Conservation (phyloP, 2,113 vertebrate genomes). For the Bufo gargarizans region DNA sequence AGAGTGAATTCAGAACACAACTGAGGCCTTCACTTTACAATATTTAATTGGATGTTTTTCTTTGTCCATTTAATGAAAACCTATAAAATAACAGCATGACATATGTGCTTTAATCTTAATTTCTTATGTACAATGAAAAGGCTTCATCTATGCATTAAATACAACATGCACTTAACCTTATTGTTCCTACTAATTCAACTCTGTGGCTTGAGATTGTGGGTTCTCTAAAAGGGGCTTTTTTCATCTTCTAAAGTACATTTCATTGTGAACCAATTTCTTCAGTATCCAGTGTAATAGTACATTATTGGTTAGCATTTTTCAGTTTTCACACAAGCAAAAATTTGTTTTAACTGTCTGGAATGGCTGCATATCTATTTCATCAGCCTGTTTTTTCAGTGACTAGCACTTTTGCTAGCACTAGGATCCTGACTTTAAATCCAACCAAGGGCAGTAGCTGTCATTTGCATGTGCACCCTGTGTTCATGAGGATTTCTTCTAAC, state of each 20-base stretch:
- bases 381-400: no score
- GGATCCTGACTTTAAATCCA: no score
- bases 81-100: constrained; percentile 46
- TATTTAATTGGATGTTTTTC: constrained; percentile 49
- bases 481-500: no score
- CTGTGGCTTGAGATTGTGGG: neutral
- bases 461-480: no score
- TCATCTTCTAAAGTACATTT: neutral
- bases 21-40: constrained; percentile 9
- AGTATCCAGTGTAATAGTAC: neutral
- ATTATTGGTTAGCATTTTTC: neutral
- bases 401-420: no score
- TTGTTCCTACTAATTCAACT: constrained; percentile 30
- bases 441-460: no score
- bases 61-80: constrained; percentile 49
- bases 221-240: neutral
- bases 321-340: neutral
- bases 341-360: no score
- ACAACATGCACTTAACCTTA: constrained; percentile 32
- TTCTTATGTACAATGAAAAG: constrained; percentile 19
- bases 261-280: neutral
- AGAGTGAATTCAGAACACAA: constrained; percentile 36
- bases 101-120: constrained; percentile 40
- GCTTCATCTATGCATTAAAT: constrained; percentile 28
- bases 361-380: no score